Base-by-base conservation (phyloP, 2,888 invertebrate species). In the Agrochola macilenta region DNA sequence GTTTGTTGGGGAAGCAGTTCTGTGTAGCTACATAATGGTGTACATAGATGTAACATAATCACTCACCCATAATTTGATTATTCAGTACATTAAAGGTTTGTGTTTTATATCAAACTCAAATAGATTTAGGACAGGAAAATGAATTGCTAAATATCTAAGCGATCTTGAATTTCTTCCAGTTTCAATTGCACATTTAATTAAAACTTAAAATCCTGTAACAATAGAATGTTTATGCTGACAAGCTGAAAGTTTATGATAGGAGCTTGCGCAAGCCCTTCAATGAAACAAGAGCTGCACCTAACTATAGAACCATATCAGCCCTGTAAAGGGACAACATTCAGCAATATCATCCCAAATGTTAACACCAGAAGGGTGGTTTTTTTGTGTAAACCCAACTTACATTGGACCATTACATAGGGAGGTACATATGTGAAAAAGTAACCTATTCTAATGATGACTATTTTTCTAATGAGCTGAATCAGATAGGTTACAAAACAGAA, bases 31-130 rank as follows among this genome's bases (percentile, higher is more conserved):
- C 20, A 12, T 23, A 46, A 12, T 26, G 0, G 14, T 23, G 23
- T 49, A 11, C 5, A 35, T 5, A 12, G 0, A 69, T 23, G 49
- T 49, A 61, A 35, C 23, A 8, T 5, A n/a, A 72, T 20, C 4
- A 76, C 86, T 76, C 35, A 84, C 84, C 87, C 87, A 84, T 86
- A 58, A 63, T 76, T 74, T 61, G 17, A 58, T 60, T 73, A 43
- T 65, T 72, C 35, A 52, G 17, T 43, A 35, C 58, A 69, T 78
- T 30, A 61, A 70, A 60, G n/a, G 35, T 35, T 61, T 61, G 7
- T 71, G 12, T 26, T 61, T 64, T n/a, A 23, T 23, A 30, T 30
- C 8, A 43, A 58, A 71, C 39, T 60, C 5, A 30, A 49, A n/a
- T 14, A 57, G 20, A 69, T 71, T 76, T 61, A 83, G 68, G 74